Conservation (phyloP, 2,888 invertebrate species). For the Blera fallax region DNA sequence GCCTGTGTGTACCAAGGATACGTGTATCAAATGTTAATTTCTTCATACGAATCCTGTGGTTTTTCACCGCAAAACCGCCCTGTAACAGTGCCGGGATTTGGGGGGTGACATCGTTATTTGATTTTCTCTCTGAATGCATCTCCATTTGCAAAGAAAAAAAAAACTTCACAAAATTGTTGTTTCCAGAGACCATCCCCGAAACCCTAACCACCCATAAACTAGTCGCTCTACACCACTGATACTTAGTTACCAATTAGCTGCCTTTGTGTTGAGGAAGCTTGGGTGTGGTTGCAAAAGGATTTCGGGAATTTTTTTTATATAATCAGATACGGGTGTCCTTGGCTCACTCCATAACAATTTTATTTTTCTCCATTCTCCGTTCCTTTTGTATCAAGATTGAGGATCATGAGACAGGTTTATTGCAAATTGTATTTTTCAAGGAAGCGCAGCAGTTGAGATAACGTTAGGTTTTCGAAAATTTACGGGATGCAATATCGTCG, state of each 20-base stretch:
- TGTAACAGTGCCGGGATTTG: not conserved
- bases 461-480: slow-evolving; percentile 23
- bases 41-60: slow-evolving; percentile 13
- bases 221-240: not conserved
- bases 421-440: slow-evolving; percentile 40
- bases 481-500: slow-evolving; percentile 54
- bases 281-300: not conserved
- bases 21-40: slow-evolving; percentile 54
- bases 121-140: slow-evolving; percentile 27
- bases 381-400: not conserved
- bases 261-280: not conserved
- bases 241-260: slow-evolving; percentile 35
- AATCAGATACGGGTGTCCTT: not conserved
- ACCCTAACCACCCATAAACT: not conserved
- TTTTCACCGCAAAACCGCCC: too few species aligned
- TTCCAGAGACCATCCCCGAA: not conserved
- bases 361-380: not conserved
- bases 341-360: not conserved
- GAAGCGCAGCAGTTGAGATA: slow-evolving; percentile 1
- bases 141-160: not conserved
- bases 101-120: slow-evolving; percentile 7
- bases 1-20: slow-evolving; percentile 3
- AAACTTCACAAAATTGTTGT: not conserved
- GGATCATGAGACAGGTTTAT: slow-evolving; percentile 41
- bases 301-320: not conserved